These are phyloP conservation scores for Eumeta japonica DNA, from an alignment of 1,140 invertebrate species.

Conservation along the genomic window DNA sequence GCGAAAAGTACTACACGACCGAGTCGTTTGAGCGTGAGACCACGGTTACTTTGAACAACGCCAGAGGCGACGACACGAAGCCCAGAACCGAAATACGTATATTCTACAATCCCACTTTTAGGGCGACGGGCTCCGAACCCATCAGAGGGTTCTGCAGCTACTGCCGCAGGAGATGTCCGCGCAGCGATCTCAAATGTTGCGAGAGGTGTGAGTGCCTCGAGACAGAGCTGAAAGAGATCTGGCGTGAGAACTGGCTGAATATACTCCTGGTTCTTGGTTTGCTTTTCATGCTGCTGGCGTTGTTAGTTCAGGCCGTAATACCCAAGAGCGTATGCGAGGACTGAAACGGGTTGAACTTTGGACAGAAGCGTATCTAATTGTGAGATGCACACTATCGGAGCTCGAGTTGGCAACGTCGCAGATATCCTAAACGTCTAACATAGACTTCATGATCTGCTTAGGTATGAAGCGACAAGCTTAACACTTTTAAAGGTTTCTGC, in stretches of 20 bases:
- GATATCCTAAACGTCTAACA: no score
- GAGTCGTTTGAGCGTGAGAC: slow-evolving; percentile 32
- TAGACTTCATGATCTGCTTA: no score
- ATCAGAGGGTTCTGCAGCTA: slow-evolving; percentile 32
- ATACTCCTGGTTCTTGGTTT: slow-evolving; percentile 34
- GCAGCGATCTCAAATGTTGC: slow-evolving; percentile 35
- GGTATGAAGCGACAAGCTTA: no score
- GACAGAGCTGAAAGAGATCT: slow-evolving; percentile 27
- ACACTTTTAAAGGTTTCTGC: no score
- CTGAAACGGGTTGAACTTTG: slow-evolving; percentile 7
- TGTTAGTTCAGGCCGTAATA: slow-evolving; percentile 33
- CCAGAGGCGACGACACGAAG: slow-evolving; percentile 15
- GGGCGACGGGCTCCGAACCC: slow-evolving; percentile 16
- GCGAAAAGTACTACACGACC: slow-evolving; percentile 47
- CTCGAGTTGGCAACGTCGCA: no score
- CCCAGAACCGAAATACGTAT: slow-evolving; percentile 48
- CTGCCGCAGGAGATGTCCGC: slow-evolving; percentile 30
- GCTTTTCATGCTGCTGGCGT: slow-evolving; percentile 30
- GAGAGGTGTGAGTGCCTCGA: slow-evolving; percentile 35
- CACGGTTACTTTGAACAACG: slow-evolving; percentile 27
- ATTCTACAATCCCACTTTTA: slow-evolving; percentile 52
- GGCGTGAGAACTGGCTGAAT: slow-evolving; percentile 47
- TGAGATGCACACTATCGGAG: no score
- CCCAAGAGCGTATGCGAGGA: slow-evolving; percentile 21
- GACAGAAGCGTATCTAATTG: no score